A percentile compares a stretch with the other conserved stretches of the same genome.
Evolutionary conservation across 2,888 invertebrate species (phyloP).

Genomic region (Drosophila paramelanica): DNA sequence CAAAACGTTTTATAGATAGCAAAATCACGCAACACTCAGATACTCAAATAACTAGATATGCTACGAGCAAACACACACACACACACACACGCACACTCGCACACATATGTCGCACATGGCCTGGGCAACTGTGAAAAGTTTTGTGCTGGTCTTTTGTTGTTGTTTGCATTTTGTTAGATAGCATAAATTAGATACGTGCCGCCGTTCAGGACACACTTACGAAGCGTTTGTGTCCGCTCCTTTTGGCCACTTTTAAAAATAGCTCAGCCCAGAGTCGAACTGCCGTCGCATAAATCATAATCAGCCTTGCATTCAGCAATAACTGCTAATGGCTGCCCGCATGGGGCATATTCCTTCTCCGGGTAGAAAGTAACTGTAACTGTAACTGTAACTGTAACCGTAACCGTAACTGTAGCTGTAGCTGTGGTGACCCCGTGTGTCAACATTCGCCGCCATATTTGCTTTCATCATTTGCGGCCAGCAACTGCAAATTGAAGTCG

Average conservation of each 20-base stretch:
- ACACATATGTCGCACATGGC: conserved; percentile 31
- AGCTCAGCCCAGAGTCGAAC: conserved; percentile 42
- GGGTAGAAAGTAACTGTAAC: background rate
- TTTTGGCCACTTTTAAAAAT: conserved; percentile 48
- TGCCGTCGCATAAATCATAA: conserved; percentile 62
- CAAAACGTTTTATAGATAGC: conserved; percentile 71
- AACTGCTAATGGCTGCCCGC: conserved; percentile 61
- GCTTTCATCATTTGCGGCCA: conserved; percentile 59
- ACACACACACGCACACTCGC: conserved; percentile 8
- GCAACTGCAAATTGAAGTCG: conserved; percentile 57
- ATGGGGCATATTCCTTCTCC: conserved; percentile 30
- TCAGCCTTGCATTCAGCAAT: conserved; percentile 50
- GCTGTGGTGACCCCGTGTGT: conserved; percentile 17
- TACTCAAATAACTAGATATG: conserved; percentile 51
- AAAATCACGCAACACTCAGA: conserved; percentile 60
- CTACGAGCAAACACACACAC: conserved; percentile 11
- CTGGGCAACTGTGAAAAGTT: conserved; percentile 56
- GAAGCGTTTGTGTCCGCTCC: conserved; percentile 17
- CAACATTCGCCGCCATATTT: conserved; percentile 58
- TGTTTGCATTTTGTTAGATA: conserved; percentile 75
- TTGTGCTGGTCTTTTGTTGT: conserved; percentile 67
- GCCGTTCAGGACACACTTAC: conserved; percentile 47
- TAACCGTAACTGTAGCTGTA: background rate
- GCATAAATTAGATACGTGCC: conserved; percentile 77
- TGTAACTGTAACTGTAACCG: too few relatives aligned